Conservation (phyloP, 2,888 invertebrate species). For the Agapetus fuscipes region DNA sequence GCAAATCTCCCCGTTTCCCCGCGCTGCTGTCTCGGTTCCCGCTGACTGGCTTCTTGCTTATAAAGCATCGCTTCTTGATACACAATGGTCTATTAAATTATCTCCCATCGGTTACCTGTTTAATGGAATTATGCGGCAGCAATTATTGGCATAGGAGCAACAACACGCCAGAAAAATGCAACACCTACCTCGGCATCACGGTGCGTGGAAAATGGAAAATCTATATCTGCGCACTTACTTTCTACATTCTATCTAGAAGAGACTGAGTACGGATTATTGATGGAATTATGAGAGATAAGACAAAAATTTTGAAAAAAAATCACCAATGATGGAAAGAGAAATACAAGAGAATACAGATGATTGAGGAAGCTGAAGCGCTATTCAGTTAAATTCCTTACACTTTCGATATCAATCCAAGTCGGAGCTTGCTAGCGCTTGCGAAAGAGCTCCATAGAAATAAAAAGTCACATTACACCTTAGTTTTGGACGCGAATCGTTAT, state of each 20-base stretch:
- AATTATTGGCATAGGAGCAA: conserved; percentile 9
- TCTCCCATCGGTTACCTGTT: conserved; percentile 20
- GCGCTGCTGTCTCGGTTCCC: conserved; percentile 17
- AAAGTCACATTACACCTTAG: too few relatives aligned
- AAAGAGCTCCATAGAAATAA: too few relatives aligned
- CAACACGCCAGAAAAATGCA: conserved; percentile 7
- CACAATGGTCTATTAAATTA: conserved; percentile 21
- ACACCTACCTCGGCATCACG: too few relatives aligned
- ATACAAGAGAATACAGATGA: neutral
- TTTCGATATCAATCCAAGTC: too few relatives aligned
- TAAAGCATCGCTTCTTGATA: conserved; percentile 20
- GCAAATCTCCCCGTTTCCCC: too few relatives aligned
- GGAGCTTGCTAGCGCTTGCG: too few relatives aligned
- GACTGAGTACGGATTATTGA: neutral
- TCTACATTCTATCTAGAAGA: neutral
- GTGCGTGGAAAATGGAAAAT: neutral
- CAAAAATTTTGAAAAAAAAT: neutral
- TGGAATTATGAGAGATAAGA: neutral
- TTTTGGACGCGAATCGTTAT: too few relatives aligned
- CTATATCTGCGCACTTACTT: neutral
- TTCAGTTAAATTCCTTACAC: too few relatives aligned
- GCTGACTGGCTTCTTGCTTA: conserved; percentile 20
- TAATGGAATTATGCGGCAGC: conserved; percentile 17
- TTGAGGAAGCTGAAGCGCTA: too few relatives aligned
- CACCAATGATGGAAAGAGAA: neutral